phyloP scores from a whole-genome alignment of 2,113 vertebrate genomes.

The Nothocercus julius region DNA sequence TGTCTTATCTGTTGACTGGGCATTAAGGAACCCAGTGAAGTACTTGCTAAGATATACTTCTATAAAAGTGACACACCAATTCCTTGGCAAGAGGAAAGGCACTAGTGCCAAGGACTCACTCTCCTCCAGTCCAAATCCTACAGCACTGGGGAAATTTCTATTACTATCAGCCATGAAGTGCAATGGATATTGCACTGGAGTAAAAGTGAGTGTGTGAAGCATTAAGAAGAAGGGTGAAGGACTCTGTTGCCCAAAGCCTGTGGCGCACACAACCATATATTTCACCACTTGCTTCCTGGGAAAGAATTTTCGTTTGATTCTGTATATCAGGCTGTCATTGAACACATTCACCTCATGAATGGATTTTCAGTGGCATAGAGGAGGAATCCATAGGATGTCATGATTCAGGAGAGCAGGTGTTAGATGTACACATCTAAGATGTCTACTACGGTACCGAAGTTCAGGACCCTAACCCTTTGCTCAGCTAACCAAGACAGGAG shows the following conservation, averaged over 20 bases:
- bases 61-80: not conserved
- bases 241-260: not conserved
- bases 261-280: not conserved
- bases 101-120: not conserved
- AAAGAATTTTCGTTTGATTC: conserved; percentile 29
- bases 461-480: not conserved
- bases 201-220: conserved; percentile 15
- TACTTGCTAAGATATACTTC: not conserved
- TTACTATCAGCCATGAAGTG: not conserved
- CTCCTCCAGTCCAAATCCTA: conserved; percentile 15
- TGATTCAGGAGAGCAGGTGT: not conserved
- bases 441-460: not conserved
- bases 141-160: not conserved
- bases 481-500: not conserved
- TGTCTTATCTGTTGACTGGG: not conserved
- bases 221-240: conserved; percentile 25
- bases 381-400: not conserved
- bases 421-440: not conserved
- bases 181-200: conserved; percentile 5
- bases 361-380: not conserved
- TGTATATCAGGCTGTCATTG: not conserved
- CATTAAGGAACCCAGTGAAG: not conserved
- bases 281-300: not conserved
- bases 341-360: not conserved
- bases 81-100: not conserved